Base-by-base conservation (phyloP, 2,888 invertebrate genomes). In the Chloroclysta siterata region DNA sequence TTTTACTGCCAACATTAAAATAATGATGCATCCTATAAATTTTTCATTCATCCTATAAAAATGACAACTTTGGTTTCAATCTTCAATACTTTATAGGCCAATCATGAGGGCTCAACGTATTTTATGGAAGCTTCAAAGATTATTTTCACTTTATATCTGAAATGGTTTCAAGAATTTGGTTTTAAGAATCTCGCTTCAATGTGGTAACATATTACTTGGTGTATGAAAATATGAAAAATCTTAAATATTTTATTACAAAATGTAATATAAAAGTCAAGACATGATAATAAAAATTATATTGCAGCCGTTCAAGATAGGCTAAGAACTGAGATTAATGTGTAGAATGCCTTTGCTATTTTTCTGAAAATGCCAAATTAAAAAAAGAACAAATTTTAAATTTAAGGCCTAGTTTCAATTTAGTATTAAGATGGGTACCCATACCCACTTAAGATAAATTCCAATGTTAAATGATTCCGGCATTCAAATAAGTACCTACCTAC, bases 401-500 rank as follows among this genome's bases (percentile, higher is more conserved):
- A n/a, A n/a, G n/a, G n/a, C n/a, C n/a, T n/a, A n/a, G n/a, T n/a
- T n/a, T n/a, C n/a, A 28, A 6, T 7, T 22, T 3, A 22, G 22
- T 22, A 2, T 1, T 22, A 22, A 22, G 3, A 22, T 22, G 22
- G 22, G 14, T 15, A 51, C 8, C 4, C 10, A 15, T 36, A 33
- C 48, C 11, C 28, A 48, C 1, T 48, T 2, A n/a, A 48, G 6
- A 13, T 13, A 28, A 48, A 53, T 57, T 44, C 17, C 47, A 39
- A 53, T 33, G 33, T 44, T 33, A 54, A 50, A 29, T 14, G 46
- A 44, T 41, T 52, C 63, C 46, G 62, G 57, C 62, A 65, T 65
- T 69, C 57, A 59, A 71, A 68, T 68, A 65, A 66, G 17, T 60
- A 53, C 47, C 15, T 59, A 47, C 42, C 28, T 65, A 53, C 52